Evolutionary conservation across 1,140 invertebrate species (phyloP), one percentile per base, ranked within the genome.

Genomic region (Drosophila cardini): DNA sequence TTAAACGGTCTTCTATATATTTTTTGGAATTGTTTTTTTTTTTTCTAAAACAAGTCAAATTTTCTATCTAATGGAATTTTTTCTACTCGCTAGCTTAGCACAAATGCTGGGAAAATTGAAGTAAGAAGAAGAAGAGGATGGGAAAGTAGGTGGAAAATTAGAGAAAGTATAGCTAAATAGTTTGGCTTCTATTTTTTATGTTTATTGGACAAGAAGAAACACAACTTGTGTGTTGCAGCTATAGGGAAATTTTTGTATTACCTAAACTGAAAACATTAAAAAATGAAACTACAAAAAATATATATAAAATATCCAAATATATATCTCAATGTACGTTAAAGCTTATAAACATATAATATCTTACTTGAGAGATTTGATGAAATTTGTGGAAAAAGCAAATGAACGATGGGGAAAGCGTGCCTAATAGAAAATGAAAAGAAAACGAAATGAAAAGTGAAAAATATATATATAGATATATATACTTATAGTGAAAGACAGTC

Each of bases 271-370:
- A 65, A 72, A 43, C 57, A 57, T 48, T 32, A 15, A 5, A 21
- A 34, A 46, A 46, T 30, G 18, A 32, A 48, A 1, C 36, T 43
- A 16, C 15, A 36, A 11, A 52, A 21, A 18, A 10, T 13, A 2
- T 34, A 34, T 18, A 11, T 11, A 10, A 26, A 32, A 65, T 55
- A 55, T 45, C n/a, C n/a, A n/a, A 34, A 32, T n/a, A 42, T 15
- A 15, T 56, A 45, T 63, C 46, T 43, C 52, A 55, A 56, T 65
- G 52, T 64, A 53, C 26, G 53, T n/a, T 1, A 36, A 57, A 38
- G 18, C 32, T 46, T 57, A 57, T 36, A 57, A 36, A 26, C 16
- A 57, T 11, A 34, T 46, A 38, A 57, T 26, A 26, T 4, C 21
- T 26, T 26, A 26, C 21, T 26, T 26, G 21, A 26, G 21, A 48